These are phyloP conservation scores for Sycobia sp. DNA, from an alignment of 1,140 invertebrate species.

Conservation along the genomic window DNA sequence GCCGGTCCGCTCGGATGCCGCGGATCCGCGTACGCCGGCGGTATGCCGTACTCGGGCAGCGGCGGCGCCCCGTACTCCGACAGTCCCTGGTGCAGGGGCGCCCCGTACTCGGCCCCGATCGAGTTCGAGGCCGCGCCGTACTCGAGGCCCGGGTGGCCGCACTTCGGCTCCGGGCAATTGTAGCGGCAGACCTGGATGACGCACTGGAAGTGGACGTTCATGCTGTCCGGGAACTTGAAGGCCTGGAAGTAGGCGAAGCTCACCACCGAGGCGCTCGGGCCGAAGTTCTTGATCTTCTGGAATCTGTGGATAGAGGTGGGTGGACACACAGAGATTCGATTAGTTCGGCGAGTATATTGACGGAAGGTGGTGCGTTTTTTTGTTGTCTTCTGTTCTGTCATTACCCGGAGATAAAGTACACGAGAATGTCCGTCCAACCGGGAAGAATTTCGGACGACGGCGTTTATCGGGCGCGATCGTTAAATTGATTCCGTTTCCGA, in stretches of 20 bases:
- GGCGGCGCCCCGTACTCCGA: constrained; percentile 73
- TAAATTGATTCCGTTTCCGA: too few relatives aligned
- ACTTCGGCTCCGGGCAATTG: constrained; percentile 91
- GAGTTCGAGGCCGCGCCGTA: constrained; percentile 73
- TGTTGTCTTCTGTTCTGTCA: too few relatives aligned
- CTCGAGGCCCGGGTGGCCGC: constrained; percentile 71
- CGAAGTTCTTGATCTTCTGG: constrained; percentile 96
- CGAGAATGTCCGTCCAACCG: too few relatives aligned
- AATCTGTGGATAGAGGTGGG: too few relatives aligned
- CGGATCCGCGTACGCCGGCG: constrained; percentile 80
- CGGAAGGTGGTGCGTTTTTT: too few relatives aligned
- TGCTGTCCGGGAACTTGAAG: constrained; percentile 95
- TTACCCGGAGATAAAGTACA: too few relatives aligned
- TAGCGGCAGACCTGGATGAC: constrained; percentile 93
- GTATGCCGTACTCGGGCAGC: constrained; percentile 73
- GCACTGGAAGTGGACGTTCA: constrained; percentile 97
- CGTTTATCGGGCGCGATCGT: too few relatives aligned
- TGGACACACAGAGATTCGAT: too few relatives aligned
- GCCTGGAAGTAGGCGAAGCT: constrained; percentile 96
- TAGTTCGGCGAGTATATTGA: too few relatives aligned
- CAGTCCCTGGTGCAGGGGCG: constrained; percentile 65
- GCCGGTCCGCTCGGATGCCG: constrained; percentile 79
- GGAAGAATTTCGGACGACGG: too few relatives aligned
- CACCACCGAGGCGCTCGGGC: constrained; percentile 89
- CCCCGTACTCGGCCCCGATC: constrained; percentile 70